Base-by-base conservation (phyloP, 2,888 invertebrate genomes). In the Scaptomyza caliginosa region DNA sequence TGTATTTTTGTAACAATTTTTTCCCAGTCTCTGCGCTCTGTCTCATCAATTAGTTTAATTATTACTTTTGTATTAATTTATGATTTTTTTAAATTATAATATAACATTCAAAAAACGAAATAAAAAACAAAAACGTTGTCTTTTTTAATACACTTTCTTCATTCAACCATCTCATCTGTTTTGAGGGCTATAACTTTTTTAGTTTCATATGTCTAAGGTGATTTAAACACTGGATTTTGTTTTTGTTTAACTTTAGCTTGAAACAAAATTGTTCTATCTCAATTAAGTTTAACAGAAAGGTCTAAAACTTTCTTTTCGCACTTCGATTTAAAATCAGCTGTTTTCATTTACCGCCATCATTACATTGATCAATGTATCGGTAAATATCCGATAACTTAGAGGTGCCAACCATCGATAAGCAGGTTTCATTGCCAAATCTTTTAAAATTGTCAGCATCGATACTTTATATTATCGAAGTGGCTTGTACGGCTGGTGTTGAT, bases 41-140 rank as follows among this genome's bases (percentile, higher is more conserved):
- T 77, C 79, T 79, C 76, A 80, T 76, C 79, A 76, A 57, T 74
- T 87, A 90, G 88, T 77, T 75, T 88, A 89, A 89, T 88, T 88
- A 74, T 77, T 83, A 87, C 81, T 86, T 88, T 88, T 82, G 81
- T 89, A 90, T 88, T 89, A 90, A 90, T 89, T 89, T 89, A 90
- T 89, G 78, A 84, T 81, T 83, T 86, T 68, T 68, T 75, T 74
- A 77, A 79, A 88, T 77, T 83, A 77, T 74, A 87, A 79, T 87
- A 85, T 68, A 78, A 73, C 62, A 88, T 77, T 70, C 57, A 64
- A 88, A 86, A 86, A 80, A 67, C 75, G 76, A 78, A 34, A 46
- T 39, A 34, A 55, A 40, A 59, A 69, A 63, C 42, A 48, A 10
- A 28, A 13, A 36, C 5, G 16, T n/a, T 16, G 5, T 2, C 34